Conservation (phyloP, 2,888 invertebrate species). For the Amiota mariae region DNA sequence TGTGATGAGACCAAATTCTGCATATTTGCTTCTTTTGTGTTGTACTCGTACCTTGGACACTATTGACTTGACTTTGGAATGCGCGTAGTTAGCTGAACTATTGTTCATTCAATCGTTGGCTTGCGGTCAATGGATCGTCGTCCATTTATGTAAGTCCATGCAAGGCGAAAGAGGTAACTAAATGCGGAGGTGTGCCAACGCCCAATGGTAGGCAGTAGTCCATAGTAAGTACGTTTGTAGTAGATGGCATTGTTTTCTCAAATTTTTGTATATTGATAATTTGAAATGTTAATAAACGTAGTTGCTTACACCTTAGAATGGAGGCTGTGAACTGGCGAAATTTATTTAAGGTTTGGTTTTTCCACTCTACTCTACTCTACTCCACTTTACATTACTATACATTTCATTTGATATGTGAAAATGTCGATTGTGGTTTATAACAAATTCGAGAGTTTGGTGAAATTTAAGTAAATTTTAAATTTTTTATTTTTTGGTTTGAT, state of each 20-base stretch:
- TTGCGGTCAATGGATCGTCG: not conserved
- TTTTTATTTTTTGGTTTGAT: not conserved
- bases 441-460: not conserved
- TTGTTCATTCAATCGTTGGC: not conserved
- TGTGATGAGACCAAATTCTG: no score
- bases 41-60: no score
- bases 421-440: no score
- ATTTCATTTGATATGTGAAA: no score
- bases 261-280: conserved; percentile 14
- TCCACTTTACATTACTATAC: no score
- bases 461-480: not conserved
- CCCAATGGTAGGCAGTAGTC: conserved; percentile 44
- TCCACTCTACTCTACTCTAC: no score
- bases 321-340: conserved; percentile 6
- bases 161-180: not conserved
- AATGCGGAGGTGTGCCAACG: conserved; percentile 47
- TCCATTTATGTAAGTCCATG: conserved; percentile 10
- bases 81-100: no score
- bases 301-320: not conserved
- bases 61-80: no score
- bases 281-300: conserved; percentile 21
- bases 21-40: no score
- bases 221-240: not conserved
- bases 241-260: not conserved
- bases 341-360: conserved; percentile 3